These are phyloP conservation scores for Papilio aristodemus DNA, from an alignment of 1,140 invertebrate genomes.

Conservation along the genomic window DNA sequence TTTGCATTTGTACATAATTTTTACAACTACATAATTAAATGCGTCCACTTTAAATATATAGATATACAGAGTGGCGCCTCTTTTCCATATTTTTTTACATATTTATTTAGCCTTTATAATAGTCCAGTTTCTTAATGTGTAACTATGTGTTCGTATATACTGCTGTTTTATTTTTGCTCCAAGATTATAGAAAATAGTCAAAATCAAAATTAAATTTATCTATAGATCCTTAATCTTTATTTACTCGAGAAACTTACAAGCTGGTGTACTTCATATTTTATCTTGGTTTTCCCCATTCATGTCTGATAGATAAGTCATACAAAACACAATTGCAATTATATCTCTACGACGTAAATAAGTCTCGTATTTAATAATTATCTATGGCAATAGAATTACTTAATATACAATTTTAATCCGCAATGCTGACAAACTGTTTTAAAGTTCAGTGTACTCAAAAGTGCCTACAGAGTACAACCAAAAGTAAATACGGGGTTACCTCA, in stretches of 20 bases:
- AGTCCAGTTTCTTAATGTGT: neutral
- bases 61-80: neutral
- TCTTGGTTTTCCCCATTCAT: neutral
- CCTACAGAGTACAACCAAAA: neutral
- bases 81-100: neutral
- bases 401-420: conserved; percentile 5
- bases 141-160: neutral
- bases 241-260: no score
- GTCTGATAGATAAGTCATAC: neutral
- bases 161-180: no score
- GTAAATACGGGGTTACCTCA: conserved; percentile 19
- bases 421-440: neutral
- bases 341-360: no score
- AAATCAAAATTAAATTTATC: no score
- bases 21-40: neutral
- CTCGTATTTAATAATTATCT: no score
- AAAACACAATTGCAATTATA: neutral
- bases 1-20: neutral
- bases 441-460: conserved; percentile 26
- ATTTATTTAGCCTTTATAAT: neutral
- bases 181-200: no score
- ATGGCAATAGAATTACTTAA: no score
- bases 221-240: no score
- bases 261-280: neutral
- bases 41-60: neutral